phyloP scores from a whole-genome alignment of 37 sponge, comb jelly and placozoan genomes.

The Hormiphora californensis region DNA sequence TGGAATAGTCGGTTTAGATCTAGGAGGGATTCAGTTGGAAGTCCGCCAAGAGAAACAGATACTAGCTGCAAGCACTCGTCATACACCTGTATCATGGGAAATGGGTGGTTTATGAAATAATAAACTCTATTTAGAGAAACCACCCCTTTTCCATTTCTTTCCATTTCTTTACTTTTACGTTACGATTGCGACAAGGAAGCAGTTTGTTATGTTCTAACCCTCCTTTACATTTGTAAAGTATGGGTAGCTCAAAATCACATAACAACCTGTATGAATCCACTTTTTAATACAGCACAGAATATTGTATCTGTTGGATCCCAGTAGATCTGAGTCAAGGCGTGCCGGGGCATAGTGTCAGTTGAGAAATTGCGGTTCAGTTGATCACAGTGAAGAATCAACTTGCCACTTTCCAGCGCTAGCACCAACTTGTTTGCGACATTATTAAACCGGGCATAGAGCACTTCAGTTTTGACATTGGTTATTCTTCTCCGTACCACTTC shows the following conservation, averaged over 20 bases:
- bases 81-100: slow-evolving; percentile 27
- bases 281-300: slow-evolving; percentile 1
- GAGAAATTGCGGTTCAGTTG: slow-evolving; percentile 27
- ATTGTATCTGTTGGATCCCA: slow-evolving; percentile 43
- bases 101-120: no score
- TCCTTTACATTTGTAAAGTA: no score
- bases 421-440: slow-evolving; percentile 15
- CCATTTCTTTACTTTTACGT: no score
- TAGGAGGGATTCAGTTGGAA: neutral
- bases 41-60: neutral
- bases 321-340: neutral
- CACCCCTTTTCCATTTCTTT: no score
- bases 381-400: slow-evolving; percentile 25
- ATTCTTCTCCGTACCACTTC: slow-evolving; percentile 10
- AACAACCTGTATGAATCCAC: slow-evolving; percentile 43
- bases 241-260: no score
- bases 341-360: neutral
- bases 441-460: neutral
- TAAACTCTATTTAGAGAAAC: no score
- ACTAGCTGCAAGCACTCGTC: slow-evolving; percentile 13
- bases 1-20: slow-evolving; percentile 41
- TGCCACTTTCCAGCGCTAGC: slow-evolving; percentile 5
- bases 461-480: neutral
- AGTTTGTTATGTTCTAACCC: no score
- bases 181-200: no score